phyloP scores from a whole-genome alignment of 1,140 invertebrate genomes.

The Chlorops oryzae region DNA sequence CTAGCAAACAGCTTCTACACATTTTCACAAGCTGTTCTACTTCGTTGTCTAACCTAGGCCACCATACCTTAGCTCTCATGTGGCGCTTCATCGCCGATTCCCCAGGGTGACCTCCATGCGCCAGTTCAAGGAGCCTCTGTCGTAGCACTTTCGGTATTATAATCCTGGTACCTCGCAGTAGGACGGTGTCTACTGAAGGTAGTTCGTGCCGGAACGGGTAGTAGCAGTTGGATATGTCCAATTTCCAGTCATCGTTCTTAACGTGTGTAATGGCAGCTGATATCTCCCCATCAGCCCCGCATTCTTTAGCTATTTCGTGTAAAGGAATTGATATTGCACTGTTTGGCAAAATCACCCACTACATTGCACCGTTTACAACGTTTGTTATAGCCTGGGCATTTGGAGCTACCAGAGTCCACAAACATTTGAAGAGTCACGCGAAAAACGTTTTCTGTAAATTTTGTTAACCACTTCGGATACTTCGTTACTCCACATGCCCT shows the following conservation, averaged over 20 bases:
- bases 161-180: neutral
- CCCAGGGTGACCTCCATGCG: no score
- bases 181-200: neutral
- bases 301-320: neutral
- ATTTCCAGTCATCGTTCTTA: neutral
- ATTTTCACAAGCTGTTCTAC: no score
- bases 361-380: neutral
- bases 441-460: neutral
- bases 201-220: neutral
- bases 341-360: neutral
- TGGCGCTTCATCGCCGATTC: neutral
- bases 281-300: neutral
- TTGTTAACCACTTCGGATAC: no score
- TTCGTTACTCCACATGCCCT: no score
- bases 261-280: neutral
- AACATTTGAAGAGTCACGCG: neutral
- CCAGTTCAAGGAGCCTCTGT: no score
- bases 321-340: neutral
- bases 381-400: neutral
- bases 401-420: neutral
- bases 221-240: neutral
- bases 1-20: no score
- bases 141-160: no score
- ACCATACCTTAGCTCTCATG: neutral
- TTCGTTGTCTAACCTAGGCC: neutral